Conservation (phyloP, 2,888 invertebrate genomes). For the Rhagophthalmus giganteus region DNA sequence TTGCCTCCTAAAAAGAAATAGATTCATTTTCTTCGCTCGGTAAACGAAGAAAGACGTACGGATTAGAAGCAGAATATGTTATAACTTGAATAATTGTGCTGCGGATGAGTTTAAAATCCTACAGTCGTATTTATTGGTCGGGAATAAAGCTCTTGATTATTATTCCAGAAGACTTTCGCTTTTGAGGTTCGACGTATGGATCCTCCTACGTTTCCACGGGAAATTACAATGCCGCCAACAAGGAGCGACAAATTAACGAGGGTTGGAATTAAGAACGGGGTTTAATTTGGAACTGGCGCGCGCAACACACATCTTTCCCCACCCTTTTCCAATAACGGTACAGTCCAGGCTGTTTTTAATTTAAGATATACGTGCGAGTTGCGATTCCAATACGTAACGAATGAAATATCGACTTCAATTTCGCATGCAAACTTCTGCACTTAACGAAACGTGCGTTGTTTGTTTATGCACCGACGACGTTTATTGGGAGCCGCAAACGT, state of each 20-base stretch:
- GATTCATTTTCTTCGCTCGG: conserved; percentile 51
- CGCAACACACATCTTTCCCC: conserved; percentile 44
- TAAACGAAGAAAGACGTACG: conserved; percentile 49
- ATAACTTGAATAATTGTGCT: conserved; percentile 56
- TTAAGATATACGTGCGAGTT: conserved; percentile 45
- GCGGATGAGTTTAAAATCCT: conserved; percentile 56
- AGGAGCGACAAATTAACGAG: conserved; percentile 44
- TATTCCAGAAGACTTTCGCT: conserved; percentile 53
- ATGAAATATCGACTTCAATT: conserved; percentile 42
- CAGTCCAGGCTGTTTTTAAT: conserved; percentile 47
- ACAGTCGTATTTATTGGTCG: conserved; percentile 54
- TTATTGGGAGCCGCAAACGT: conserved; percentile 25
- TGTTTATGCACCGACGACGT: conserved; percentile 32
- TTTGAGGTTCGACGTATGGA: conserved; percentile 40
- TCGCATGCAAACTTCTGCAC: conserved; percentile 37
- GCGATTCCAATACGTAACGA: conserved; percentile 36
- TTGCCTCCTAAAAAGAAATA: conserved; percentile 55
- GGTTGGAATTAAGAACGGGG: conserved; percentile 49
- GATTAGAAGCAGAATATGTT: conserved; percentile 56
- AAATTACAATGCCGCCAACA: conserved; percentile 31
- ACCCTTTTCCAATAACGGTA: conserved; percentile 41
- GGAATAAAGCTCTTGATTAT: conserved; percentile 53
- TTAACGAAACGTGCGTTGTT: conserved; percentile 35
- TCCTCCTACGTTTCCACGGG: conserved; percentile 31
- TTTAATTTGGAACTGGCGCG: conserved; percentile 47